Percentiles rank a stretch among this genome's conserved stretches.
Conservation (phyloP, 2,797 vertebrate species). For the Thripadectes ignobilis region DNA sequence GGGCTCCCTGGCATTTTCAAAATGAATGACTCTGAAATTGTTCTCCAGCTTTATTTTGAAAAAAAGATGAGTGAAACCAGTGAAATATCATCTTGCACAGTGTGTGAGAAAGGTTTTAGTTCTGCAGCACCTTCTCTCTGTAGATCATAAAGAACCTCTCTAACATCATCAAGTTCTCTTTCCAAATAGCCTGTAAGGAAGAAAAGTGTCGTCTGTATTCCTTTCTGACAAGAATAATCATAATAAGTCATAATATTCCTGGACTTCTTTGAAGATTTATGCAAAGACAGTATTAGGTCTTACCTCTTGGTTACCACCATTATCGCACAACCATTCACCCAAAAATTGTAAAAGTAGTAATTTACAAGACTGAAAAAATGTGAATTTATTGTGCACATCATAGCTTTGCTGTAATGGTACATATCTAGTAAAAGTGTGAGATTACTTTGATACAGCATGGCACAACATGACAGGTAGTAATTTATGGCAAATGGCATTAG, state of each 20-base stretch:
- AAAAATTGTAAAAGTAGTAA: not conserved
- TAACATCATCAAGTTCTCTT: not conserved
- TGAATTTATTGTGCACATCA: not conserved
- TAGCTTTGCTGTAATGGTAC: not conserved
- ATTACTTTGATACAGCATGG: not conserved
- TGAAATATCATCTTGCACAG: not conserved
- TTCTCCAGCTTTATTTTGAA: not conserved
- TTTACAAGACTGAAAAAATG: not conserved
- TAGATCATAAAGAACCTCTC: not conserved
- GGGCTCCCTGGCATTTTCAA: not conserved
- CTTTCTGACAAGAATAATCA: not conserved
- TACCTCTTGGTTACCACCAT: not conserved
- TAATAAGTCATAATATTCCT: not conserved
- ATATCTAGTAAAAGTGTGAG: not conserved
- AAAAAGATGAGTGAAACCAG: not conserved
- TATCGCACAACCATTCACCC: not conserved
- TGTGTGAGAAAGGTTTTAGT: not conserved
- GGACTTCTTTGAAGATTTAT: not conserved
- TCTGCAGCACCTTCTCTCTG: not conserved
- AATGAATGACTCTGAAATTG: not conserved
- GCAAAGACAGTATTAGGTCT: not conserved
- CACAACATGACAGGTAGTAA: not conserved
- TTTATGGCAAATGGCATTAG: not conserved
- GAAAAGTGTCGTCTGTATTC: not conserved
- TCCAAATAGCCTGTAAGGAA: not conserved